phyloP scores from a whole-genome alignment of 2,113 vertebrate genomes.

The Poeciliopsis retropinna region DNA sequence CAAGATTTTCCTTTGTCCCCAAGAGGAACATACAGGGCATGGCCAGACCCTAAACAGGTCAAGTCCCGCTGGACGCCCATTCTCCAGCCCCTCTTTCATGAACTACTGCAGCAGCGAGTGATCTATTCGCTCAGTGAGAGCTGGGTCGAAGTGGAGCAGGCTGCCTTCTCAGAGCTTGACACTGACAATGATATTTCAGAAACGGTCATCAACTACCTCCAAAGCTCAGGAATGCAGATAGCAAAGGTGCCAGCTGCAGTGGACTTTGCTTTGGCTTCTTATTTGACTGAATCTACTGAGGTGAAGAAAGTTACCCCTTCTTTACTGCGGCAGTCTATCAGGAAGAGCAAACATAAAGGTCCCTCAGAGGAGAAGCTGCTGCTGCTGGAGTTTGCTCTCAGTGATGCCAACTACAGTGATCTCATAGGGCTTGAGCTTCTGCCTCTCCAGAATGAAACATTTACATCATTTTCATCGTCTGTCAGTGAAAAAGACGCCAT shows the following conservation, averaged over 20 bases:
- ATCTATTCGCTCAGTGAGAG: slow-evolving; percentile 85
- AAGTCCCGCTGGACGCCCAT: slow-evolving; percentile 90
- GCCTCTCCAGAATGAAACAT: slow-evolving; percentile 89
- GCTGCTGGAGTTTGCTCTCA: slow-evolving; percentile 91
- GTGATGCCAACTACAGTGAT: slow-evolving; percentile 89
- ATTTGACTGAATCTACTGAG: slow-evolving; percentile 63
- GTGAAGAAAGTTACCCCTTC: slow-evolving; percentile 88
- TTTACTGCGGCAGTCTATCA: slow-evolving; percentile 87
- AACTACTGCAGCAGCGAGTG: slow-evolving; percentile 86
- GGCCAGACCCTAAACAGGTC: slow-evolving; percentile 87
- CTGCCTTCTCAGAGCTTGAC: slow-evolving; percentile 90
- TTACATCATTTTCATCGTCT: slow-evolving; percentile 89
- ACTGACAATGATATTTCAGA: slow-evolving; percentile 79
- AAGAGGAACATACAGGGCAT: slow-evolving; percentile 86
- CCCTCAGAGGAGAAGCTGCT: slow-evolving; percentile 84
- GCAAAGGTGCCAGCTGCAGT: slow-evolving; percentile 87
- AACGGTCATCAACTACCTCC: slow-evolving; percentile 92
- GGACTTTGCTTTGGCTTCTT: slow-evolving; percentile 81
- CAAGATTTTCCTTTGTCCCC: slow-evolving; percentile 85
- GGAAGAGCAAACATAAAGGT: slow-evolving; percentile 85
- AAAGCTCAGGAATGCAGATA: slow-evolving; percentile 91
- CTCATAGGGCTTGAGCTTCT: slow-evolving; percentile 94
- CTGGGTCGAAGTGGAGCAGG: slow-evolving; percentile 89
- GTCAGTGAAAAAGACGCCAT: slow-evolving; percentile 90
- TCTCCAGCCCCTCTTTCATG: slow-evolving; percentile 88